Evolutionary conservation across 2,797 vertebrate genomes (phyloP), one percentile per base, ranked within the genome.

Genomic region (Zenarchopterus dispar): DNA sequence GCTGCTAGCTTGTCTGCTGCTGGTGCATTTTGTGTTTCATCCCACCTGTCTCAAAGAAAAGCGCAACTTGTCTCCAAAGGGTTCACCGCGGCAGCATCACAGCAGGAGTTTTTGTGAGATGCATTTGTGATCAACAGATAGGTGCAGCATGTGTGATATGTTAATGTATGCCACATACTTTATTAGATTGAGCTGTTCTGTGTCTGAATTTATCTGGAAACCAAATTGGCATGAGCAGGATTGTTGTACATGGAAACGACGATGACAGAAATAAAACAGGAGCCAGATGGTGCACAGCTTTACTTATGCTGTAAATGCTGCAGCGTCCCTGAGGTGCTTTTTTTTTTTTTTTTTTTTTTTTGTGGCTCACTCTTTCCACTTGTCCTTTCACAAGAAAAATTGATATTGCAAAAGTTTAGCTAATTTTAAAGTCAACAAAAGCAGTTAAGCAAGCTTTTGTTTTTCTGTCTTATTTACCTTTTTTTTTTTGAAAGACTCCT

Each of bases 51-150:
- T 88, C 64, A 70, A 77, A 82, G 84, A 77, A 55, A 43, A 51
- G 71, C 82, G 50, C 70, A 52, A n/a, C 51, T 80, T n/a, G 44
- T 72, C 77, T 88, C 76, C 69, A 82, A 85, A 85, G 81, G 57
- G 57, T 33, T 75, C 58, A 26, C 55, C 8, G 72, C 66, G 76
- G 79, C 84, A 50, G 81, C 73, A 54, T 80, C 85, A 72, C 85
- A 86, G 87, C 60, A 26, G 82, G 86, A 80, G 84, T 58, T 70
- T 75, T 70, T 76, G 67, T 58, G 75, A 74, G 86, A 73, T 63
- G 58, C 31, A 19, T 67, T 77, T 64, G 75, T 82, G 84, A 88
- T 89, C 82, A 81, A 80, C 86, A 86, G 84, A 88, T 90, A 80
- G 73, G 71, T 79, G 76, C 81, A 53, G 70, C 72, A 56, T 18